Evolutionary conservation across 1,140 invertebrate species (phyloP), one percentile per base, ranked within the genome.

Genomic region (Venturia canescens): DNA sequence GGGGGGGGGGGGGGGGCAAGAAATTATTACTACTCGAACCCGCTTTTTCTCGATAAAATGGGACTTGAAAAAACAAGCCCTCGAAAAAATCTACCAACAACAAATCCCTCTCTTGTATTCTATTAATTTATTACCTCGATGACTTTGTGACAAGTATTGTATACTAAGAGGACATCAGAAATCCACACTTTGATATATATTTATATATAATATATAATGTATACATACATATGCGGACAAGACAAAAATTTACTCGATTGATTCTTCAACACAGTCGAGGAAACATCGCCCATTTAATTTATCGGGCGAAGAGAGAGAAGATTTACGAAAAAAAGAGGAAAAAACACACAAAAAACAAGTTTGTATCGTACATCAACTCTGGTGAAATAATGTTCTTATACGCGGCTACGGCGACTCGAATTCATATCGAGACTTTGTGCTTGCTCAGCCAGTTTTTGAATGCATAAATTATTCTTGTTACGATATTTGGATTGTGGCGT

Each of bases 41-140:
- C 60, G 3, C 23, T 13, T 66, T 66, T 29, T 66, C 26, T 29
- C 60, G 26, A 66, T 29, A 26, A 66, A 27, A 57, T 57, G 21
- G 53, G 21, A n/a, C 21, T 57, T n/a, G n/a, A 57, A 57, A 23
- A 21, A 57, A 57, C 11, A 57, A 21, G n/a, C n/a, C n/a, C n/a
- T n/a, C n/a, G n/a, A 18, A 57, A 57, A 7, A 57, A 57, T 57
- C 18, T 66, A 66, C n/a, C 3, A 66, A 57, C 18, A 26, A 66
- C 21, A 66, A 66, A 66, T 26, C 23, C 23, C 60, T 27, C 23
- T 66, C 60, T 66, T 27, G 18, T 66, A 15, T 27, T 23, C 60
- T 66, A 27, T 66, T 66, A 66, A 66, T 66, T 66, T 66, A 66
- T 66, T 66, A 66, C 60, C 60, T 66, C 60, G 60, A 66, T 66